Conservation (phyloP, 2,113 vertebrate genomes). For the Tautogolabrus adspersus region DNA sequence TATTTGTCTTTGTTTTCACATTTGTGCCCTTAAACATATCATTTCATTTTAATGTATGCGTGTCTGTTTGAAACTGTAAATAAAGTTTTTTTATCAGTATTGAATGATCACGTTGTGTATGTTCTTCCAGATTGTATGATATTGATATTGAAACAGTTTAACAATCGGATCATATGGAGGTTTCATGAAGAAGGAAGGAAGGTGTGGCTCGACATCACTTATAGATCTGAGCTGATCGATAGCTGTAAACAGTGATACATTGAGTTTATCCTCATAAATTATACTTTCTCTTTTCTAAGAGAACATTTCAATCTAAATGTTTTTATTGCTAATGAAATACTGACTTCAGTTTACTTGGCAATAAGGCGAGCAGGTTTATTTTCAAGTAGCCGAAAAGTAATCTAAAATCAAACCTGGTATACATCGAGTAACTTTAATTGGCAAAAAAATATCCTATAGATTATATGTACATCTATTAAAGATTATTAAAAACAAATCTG, state of each 20-base stretch:
- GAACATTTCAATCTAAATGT: too few species aligned
- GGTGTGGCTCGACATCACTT: not conserved
- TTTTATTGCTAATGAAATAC: too few species aligned
- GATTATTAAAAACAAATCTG: not conserved
- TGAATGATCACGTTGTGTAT: not conserved
- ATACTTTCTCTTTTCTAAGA: too few species aligned
- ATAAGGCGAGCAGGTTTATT: too few species aligned
- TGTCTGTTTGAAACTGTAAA: constrained; percentile 56
- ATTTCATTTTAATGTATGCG: constrained; percentile 38
- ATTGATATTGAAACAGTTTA: not conserved
- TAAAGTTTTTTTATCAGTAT: constrained; percentile 49
- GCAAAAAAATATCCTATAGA: not conserved
- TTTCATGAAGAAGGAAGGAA: not conserved
- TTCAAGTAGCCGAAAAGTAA: not conserved
- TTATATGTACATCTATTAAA: not conserved
- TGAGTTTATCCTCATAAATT: too few species aligned
- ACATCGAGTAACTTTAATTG: too few species aligned
- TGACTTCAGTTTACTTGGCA: too few species aligned
- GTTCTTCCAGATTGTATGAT: not conserved
- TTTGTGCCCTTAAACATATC: constrained; percentile 28
- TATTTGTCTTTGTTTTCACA: not conserved
- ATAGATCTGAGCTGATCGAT: not conserved
- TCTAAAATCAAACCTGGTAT: not conserved
- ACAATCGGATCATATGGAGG: fast-evolving
- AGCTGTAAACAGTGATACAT: not conserved